Conservation (phyloP, 1,140 invertebrate species). For the Trichonephila clavipes region DNA sequence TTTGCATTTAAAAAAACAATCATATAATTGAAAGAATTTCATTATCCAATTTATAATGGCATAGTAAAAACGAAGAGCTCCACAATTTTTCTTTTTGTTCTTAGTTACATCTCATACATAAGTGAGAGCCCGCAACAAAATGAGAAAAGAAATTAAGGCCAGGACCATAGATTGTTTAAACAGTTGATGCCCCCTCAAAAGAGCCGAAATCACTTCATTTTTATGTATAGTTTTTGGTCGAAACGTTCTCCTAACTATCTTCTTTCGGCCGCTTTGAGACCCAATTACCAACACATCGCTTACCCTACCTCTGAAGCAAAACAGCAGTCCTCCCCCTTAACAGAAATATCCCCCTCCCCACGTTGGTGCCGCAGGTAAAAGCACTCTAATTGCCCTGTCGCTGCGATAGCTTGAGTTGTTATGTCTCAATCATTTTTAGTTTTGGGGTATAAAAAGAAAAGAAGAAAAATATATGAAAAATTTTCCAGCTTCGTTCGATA, state of each 20-base stretch:
- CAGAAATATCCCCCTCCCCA: not conserved
- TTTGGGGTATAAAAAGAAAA: constrained; percentile 39
- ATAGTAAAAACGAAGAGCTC: not conserved
- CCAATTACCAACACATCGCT: constrained; percentile 71
- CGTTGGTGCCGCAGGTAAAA: constrained; percentile 18
- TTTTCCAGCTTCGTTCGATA: not conserved
- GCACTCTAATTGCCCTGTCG: constrained; percentile 54
- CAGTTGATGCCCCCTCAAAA: constrained; percentile 18
- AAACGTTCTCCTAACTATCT: constrained; percentile 48
- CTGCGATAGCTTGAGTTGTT: constrained; percentile 65
- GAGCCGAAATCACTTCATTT: constrained; percentile 24
- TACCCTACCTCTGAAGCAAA: not conserved
- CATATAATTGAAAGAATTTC: too few relatives aligned
- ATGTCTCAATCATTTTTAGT: constrained; percentile 72
- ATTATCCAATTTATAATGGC: too few relatives aligned
- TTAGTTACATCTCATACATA: not conserved
- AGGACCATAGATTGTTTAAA: not conserved
- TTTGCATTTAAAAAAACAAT: too few relatives aligned
- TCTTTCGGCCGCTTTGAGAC: constrained; percentile 54
- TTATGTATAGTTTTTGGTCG: constrained; percentile 40
- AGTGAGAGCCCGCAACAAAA: not conserved
- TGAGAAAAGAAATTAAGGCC: not conserved
- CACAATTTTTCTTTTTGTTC: not conserved
- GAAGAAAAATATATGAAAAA: constrained; percentile 33
- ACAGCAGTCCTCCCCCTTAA: not conserved